Conservation (phyloP, 2,113 vertebrate genomes). For the Rynchops niger region DNA sequence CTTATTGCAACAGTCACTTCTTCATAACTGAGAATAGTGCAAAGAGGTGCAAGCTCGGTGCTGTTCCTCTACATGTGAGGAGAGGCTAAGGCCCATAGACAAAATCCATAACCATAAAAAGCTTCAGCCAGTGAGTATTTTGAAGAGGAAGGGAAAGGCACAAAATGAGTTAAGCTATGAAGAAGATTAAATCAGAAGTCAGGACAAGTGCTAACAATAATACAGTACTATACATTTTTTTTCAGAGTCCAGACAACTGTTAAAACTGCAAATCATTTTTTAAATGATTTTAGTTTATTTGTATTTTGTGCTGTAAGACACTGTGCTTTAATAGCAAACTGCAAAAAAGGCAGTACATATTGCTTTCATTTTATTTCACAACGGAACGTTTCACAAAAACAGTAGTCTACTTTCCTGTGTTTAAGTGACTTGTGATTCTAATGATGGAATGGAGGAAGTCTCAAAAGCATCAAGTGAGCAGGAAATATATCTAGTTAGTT, state of each 20-base stretch:
- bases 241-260: slow-evolving; percentile 57
- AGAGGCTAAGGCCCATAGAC: slow-evolving; percentile 35
- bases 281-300: slow-evolving; percentile 50
- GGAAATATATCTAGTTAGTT: slow-evolving; percentile 72
- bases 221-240: slow-evolving; percentile 62
- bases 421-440: slow-evolving; percentile 68
- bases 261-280: slow-evolving; percentile 48
- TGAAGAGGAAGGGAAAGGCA: slow-evolving; percentile 68
- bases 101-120: slow-evolving; percentile 51
- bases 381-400: slow-evolving; percentile 72
- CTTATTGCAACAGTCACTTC: slow-evolving; percentile 11
- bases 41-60: slow-evolving; percentile 44
- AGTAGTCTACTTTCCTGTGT: slow-evolving; percentile 67
- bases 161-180: slow-evolving; percentile 67
- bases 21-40: slow-evolving; percentile 58
- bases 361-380: slow-evolving; percentile 68
- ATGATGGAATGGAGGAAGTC: slow-evolving; percentile 75
- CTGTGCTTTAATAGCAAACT: slow-evolving; percentile 70
- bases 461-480: slow-evolving; percentile 74
- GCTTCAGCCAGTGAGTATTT: slow-evolving; percentile 26
- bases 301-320: slow-evolving; percentile 71
- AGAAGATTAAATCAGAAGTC: slow-evolving; percentile 52
- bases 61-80: neutral
- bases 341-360: slow-evolving; percentile 67
- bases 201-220: slow-evolving; percentile 62